phyloP scores from a whole-genome alignment of 2,113 vertebrate species.

The Trachemys scripta region DNA sequence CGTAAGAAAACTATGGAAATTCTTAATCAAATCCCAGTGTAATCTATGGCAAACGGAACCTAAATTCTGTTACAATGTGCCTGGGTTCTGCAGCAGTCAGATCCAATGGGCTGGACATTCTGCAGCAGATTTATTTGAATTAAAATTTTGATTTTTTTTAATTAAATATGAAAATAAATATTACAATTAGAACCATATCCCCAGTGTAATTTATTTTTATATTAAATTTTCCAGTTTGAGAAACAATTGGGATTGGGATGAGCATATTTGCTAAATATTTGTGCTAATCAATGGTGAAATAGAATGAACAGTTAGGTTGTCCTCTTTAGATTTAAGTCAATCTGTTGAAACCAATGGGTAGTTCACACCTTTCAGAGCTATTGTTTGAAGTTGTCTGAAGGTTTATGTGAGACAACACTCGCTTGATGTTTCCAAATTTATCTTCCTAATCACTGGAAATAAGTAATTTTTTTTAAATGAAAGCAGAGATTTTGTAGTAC shows the following conservation, averaged over 20 bases:
- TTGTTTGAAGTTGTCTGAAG: not conserved
- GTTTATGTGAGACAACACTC: not conserved
- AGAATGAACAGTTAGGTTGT: not conserved
- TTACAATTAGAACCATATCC: conserved; percentile 25
- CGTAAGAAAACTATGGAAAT: not conserved
- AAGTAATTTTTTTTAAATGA: not conserved
- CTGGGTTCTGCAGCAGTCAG: not conserved
- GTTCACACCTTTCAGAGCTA: not conserved
- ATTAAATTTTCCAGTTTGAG: not conserved
- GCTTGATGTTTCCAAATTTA: not conserved
- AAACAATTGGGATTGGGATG: not conserved
- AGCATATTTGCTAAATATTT: not conserved
- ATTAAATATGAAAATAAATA: not conserved
- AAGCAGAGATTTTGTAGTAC: not conserved
- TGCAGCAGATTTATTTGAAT: conserved; percentile 26
- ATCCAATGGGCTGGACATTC: not conserved
- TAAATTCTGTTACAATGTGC: not conserved
- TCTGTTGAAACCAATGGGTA: not conserved
- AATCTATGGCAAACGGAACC: not conserved
- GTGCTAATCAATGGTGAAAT: not conserved
- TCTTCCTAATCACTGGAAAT: not conserved
- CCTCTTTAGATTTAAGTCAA: not conserved
- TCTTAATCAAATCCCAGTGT: not conserved
- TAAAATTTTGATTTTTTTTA: not conserved
- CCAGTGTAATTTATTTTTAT: not conserved